Percentiles rank a stretch among this genome's conserved stretches.
phyloP scores from a whole-genome alignment of 2,113 vertebrate genomes.

The Bufo gargarizans region DNA sequence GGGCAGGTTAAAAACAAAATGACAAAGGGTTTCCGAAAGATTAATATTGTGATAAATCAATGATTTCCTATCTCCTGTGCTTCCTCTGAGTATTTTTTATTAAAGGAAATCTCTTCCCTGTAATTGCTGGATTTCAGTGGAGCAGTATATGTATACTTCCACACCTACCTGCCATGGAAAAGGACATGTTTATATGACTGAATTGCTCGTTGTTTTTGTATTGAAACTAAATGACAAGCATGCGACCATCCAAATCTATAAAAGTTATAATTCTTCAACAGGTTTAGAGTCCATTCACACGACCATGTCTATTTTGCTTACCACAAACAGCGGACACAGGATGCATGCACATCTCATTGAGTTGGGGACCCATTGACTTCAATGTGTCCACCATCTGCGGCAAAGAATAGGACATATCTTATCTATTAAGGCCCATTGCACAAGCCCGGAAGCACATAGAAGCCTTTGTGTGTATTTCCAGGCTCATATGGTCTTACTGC shows the following conservation, averaged over 20 bases:
- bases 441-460: too few species aligned
- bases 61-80: constrained; percentile 9
- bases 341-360: too few species aligned
- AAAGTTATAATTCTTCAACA: background rate
- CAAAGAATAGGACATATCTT: too few species aligned
- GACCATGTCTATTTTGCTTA: too few species aligned
- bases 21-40: constrained; percentile 65
- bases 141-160: background rate
- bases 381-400: too few species aligned
- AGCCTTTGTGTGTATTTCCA: too few species aligned
- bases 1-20: constrained; percentile 65
- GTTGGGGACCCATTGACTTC: too few species aligned
- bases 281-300: background rate
- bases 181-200: background rate
- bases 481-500: too few species aligned
- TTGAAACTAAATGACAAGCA: background rate
- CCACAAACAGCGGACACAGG: too few species aligned
- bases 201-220: background rate
- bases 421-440: too few species aligned
- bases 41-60: constrained; percentile 65
- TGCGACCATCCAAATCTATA: background rate
- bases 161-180: background rate
- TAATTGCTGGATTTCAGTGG: background rate
- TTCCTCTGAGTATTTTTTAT: constrained; percentile 45
- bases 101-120: constrained; percentile 20